Evolutionary conservation across 2,888 invertebrate species (phyloP), one percentile per base, ranked within the genome.

Genomic region (Cephus nigrinus): DNA sequence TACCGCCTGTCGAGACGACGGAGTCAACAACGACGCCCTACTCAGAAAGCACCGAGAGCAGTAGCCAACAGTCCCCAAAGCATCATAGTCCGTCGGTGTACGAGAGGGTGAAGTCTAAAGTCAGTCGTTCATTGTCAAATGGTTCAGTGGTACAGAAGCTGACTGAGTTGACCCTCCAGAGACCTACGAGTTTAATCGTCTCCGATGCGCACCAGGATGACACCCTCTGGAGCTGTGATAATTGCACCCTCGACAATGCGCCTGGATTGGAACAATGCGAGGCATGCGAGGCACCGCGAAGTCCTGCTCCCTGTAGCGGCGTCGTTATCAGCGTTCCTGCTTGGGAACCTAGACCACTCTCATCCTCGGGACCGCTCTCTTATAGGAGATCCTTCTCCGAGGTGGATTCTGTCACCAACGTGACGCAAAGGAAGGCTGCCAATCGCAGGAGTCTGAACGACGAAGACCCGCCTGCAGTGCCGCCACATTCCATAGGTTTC

Each of bases 171-270:
- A 92, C 92, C 0, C 92, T 93, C n/a, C 93, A 92, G 79, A 91
- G 94, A 83, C 94, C 94, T 2, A 94, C 94, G 1, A 94, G 94
- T 87, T 88, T 94, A 31, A 92, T 94, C 88, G 94, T 94, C n/a
- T 92, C 94, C 0, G 94, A 94, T 83, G 83, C 88, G 12, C 86
- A 85, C 40, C 87, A 87, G 12, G 85, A 86, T 55, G 90, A 90
- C 69, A 87, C 87, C 31, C 86, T 90, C 75, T 96, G 96, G 96
- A 94, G 95, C 23, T 96, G 96, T 87, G 93, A 93, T 84, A 94
- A 95, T 86, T 97, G 97, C 89, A 97, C 97, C 0, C 91, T 96
- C 68, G 94, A 96, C 83, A 97, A 97, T 92, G 93, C 94, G 76
- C 93, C 93, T 0, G 93, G 94, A 36, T 92, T 94, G 80, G 93